A percentile compares a stretch with the other conserved stretches of the same genome.
These are phyloP conservation scores for Bimastos eiseni DNA, from an alignment of 2,888 invertebrate species.

Conservation along the genomic window DNA sequence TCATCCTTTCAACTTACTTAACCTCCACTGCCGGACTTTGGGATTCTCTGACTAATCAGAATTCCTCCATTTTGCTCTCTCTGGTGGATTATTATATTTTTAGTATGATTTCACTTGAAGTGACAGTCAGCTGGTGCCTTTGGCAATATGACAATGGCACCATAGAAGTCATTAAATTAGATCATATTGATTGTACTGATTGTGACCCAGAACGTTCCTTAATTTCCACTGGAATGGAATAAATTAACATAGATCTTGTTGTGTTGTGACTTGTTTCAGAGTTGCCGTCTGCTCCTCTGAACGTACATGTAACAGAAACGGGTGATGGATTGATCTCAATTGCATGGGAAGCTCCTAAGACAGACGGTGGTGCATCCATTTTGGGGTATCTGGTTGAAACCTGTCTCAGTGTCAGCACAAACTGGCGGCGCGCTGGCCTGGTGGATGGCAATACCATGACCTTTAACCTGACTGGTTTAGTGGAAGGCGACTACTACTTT, in stretches of 20 bases:
- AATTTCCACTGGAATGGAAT: neutral
- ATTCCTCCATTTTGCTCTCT: neutral
- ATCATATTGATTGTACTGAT: neutral
- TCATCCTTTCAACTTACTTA: too few relatives aligned
- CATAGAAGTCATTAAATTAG: neutral
- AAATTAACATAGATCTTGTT: neutral
- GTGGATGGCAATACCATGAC: slow-evolving; percentile 26
- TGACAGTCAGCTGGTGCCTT: neutral
- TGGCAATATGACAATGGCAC: too few relatives aligned
- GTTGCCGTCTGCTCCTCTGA: slow-evolving; percentile 52
- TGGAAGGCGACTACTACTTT: slow-evolving; percentile 67
- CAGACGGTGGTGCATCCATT: slow-evolving; percentile 44
- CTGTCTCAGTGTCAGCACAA: slow-evolving; percentile 28
- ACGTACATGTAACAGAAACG: slow-evolving; percentile 45
- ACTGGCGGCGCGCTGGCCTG: slow-evolving; percentile 23
- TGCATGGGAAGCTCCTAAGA: slow-evolving; percentile 46
- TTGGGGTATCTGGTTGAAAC: slow-evolving; percentile 55
- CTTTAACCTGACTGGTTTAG: slow-evolving; percentile 45
- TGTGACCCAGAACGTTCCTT: neutral
- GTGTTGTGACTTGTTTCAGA: slow-evolving; percentile 29
- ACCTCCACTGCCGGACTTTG: too few relatives aligned
- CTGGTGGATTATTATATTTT: neutral
- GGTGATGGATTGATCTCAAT: slow-evolving; percentile 45
- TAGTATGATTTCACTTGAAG: neutral
- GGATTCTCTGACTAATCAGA: neutral